Evolutionary conservation across 1,140 invertebrate species (phyloP), one percentile per base, ranked within the genome.

Genomic region (Eurytemora carolleeae): DNA sequence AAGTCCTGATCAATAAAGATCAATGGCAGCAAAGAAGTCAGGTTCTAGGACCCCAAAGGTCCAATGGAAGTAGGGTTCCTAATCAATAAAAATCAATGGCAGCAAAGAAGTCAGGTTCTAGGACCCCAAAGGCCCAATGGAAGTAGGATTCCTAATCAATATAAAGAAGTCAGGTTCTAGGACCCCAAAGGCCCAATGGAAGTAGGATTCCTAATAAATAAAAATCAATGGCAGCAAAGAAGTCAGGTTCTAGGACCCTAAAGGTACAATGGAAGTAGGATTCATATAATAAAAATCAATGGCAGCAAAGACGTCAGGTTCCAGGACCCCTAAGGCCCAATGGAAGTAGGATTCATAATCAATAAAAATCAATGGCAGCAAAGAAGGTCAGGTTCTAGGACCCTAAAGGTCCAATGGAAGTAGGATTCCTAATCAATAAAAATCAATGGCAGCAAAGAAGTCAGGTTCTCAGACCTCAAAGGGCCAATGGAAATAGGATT

Each of bases 91-190:
- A 78, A 66, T 90, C 82, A 25, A 96, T 73, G 7, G 81, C 83
- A 57, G 90, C 90, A 73, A 80, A 93, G 70, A 84, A 95, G 58
- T 82, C 86, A 0, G 89, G 86, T 69, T 96, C 91, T 63, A 84
- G 78, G 0, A 90, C 88, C 3, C 90, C 93, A 75, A 92, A 92
- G 17, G 78, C 69, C 85, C 85, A 89, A 72, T 86, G 84, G 66
- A 89, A 89, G 69, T 80, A 88, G 0, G 85, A 83, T 72, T 88
- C 86, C 82, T 88, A 69, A 2, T 69, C 68, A 23, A 53, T 64
- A 44, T 12, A n/a, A n/a, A n/a, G n/a, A n/a, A n/a, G n/a, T n/a
- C n/a, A n/a, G n/a, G n/a, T n/a, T n/a, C n/a, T n/a, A n/a, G n/a
- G n/a, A n/a, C n/a, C n/a, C n/a, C n/a, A n/a, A n/a, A n/a, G n/a